phyloP scores from a whole-genome alignment of 2,888 invertebrate genomes.

The Drosophila meridiana region DNA sequence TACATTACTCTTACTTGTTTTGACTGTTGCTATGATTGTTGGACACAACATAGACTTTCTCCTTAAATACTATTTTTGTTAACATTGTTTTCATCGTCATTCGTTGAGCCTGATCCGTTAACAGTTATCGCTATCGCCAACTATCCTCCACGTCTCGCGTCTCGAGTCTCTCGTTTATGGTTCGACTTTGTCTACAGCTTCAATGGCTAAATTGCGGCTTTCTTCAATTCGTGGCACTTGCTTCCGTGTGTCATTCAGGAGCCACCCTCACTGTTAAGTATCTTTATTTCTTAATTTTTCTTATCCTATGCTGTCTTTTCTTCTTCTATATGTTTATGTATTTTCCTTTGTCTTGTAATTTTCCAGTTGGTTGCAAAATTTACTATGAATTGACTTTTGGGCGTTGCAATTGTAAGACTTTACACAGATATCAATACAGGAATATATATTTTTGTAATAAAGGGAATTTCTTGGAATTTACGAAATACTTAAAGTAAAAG shows the following conservation, averaged over 20 bases:
- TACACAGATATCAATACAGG: neutral
- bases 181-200: conserved; percentile 39
- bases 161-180: neutral
- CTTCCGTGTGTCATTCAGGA: conserved; percentile 52
- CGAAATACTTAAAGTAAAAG: too few relatives aligned
- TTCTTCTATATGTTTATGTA: conserved; percentile 2
- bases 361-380: conserved; percentile 7
- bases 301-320: conserved; percentile 28
- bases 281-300: conserved; percentile 35
- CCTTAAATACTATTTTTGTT: conserved; percentile 77
- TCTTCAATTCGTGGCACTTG: conserved; percentile 42
- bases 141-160: conserved; percentile 6
- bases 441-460: too few relatives aligned
- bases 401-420: neutral
- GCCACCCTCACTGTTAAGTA: conserved; percentile 20
- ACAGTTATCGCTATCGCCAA: conserved; percentile 21
- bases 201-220: conserved; percentile 76
- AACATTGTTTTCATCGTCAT: conserved; percentile 65
- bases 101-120: conserved; percentile 38
- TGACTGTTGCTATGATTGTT: conserved; percentile 64
- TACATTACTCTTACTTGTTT: conserved; percentile 16
- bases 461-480: too few relatives aligned
- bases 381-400: neutral
- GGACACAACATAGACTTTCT: conserved; percentile 77
- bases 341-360: conserved; percentile 8